These are phyloP conservation scores for Stenopsyche tienmushanensis DNA, from an alignment of 1,140 invertebrate genomes.

Conservation along the genomic window DNA sequence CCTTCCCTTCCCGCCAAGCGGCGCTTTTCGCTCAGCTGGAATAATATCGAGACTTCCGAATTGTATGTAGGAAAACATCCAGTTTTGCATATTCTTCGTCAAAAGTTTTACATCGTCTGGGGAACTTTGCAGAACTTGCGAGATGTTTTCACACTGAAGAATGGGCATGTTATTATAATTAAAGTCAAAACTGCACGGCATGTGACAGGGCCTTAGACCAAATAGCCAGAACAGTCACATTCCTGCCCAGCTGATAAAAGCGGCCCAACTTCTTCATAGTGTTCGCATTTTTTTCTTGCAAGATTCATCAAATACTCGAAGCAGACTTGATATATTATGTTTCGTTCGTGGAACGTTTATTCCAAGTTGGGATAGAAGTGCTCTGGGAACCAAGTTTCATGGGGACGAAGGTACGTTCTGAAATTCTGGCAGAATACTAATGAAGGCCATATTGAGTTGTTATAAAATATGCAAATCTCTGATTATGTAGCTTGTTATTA, in stretches of 20 bases:
- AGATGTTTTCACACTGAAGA: constrained; percentile 20
- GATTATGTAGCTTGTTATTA: too few relatives aligned
- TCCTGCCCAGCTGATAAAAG: neutral
- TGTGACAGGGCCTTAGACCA: neutral
- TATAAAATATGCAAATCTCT: too few relatives aligned
- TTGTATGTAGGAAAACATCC: constrained; percentile 28
- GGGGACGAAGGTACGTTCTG: too few relatives aligned
- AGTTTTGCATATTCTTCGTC: constrained; percentile 28
- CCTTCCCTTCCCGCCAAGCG: neutral
- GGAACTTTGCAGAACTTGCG: constrained; percentile 19
- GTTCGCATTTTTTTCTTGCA: too few relatives aligned
- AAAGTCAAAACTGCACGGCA: neutral
- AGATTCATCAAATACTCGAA: too few relatives aligned
- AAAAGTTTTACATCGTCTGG: constrained; percentile 29
- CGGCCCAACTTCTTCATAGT: too few relatives aligned
- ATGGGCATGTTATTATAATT: constrained; percentile 29
- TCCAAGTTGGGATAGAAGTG: too few relatives aligned
- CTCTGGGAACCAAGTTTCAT: too few relatives aligned
- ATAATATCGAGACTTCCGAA: constrained; percentile 24
- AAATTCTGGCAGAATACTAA: too few relatives aligned
- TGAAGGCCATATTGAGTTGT: too few relatives aligned
- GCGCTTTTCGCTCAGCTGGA: constrained; percentile 6
- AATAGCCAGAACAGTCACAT: neutral
- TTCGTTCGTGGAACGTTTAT: too few relatives aligned
- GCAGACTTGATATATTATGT: too few relatives aligned